These are phyloP conservation scores for Parelbella ahira DNA, from an alignment of 2,888 invertebrate species.

Conservation along the genomic window DNA sequence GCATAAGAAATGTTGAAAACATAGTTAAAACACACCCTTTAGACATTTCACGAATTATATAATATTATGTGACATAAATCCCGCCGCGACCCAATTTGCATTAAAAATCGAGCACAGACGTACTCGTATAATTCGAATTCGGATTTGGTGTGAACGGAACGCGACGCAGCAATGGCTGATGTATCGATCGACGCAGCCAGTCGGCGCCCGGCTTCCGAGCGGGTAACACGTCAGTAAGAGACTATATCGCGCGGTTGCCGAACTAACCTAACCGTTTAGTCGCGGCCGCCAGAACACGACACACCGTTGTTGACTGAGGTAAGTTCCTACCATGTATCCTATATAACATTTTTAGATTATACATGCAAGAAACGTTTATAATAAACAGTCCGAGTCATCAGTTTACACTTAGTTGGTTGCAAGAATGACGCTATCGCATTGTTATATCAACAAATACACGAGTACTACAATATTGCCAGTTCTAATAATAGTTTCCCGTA, in stretches of 20 bases:
- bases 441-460: slow-evolving; percentile 24
- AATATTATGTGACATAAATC: slow-evolving; percentile 20
- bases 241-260: slow-evolving; percentile 32
- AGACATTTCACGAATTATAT: slow-evolving; percentile 19
- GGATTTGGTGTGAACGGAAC: slow-evolving; percentile 54
- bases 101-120: slow-evolving; percentile 33
- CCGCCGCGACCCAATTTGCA: slow-evolving; percentile 22
- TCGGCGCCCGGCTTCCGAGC: slow-evolving; percentile 65
- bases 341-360: neutral
- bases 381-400: slow-evolving; percentile 15
- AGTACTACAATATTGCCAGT: slow-evolving; percentile 17
- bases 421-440: slow-evolving; percentile 21
- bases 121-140: slow-evolving; percentile 32
- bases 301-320: slow-evolving; percentile 25
- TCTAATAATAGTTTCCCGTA: slow-evolving; percentile 8
- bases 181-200: slow-evolving; percentile 74
- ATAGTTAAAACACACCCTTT: slow-evolving; percentile 18
- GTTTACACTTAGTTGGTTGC: slow-evolving; percentile 14
- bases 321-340: slow-evolving; percentile 29
- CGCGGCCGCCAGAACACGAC: slow-evolving; percentile 17
- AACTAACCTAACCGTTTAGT: slow-evolving; percentile 31
- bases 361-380: too few species aligned
- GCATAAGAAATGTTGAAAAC: slow-evolving; percentile 8
- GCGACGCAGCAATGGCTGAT: slow-evolving; percentile 61
- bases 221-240: slow-evolving; percentile 48